Percentiles rank a stretch among this genome's conserved stretches.
These are phyloP conservation scores for Druceiella hillmani DNA, from an alignment of 2,888 invertebrate genomes.

Conservation along the genomic window DNA sequence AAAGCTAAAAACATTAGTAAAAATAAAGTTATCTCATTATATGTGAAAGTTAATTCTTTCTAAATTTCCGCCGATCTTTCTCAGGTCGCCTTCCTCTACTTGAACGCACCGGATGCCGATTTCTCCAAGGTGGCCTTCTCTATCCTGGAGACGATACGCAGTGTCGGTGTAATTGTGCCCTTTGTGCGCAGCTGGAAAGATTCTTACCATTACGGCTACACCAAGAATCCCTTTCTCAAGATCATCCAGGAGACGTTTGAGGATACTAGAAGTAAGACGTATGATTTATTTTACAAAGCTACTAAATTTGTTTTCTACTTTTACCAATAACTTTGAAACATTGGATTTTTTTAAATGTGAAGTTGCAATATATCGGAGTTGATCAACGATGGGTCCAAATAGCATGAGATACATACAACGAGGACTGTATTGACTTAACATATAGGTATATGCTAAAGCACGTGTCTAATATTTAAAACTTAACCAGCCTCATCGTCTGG, in stretches of 20 bases:
- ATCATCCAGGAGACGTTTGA: slow-evolving; percentile 77
- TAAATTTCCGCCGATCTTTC: slow-evolving; percentile 5
- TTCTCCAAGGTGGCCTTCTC: slow-evolving; percentile 75
- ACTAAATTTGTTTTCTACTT: too few species aligned
- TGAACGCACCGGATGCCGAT: slow-evolving; percentile 69
- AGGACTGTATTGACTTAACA: too few species aligned
- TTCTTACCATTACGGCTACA: slow-evolving; percentile 77
- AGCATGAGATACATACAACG: too few species aligned
- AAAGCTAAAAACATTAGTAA: not conserved
- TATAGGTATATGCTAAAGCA: too few species aligned
- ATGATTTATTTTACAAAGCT: too few species aligned
- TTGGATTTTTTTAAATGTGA: too few species aligned
- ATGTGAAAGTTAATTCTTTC: not conserved
- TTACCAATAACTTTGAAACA: too few species aligned
- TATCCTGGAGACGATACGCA: slow-evolving; percentile 64
- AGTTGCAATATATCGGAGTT: too few species aligned
- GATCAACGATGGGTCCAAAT: too few species aligned
- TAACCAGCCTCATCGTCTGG: too few species aligned
- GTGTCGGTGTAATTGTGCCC: slow-evolving; percentile 64
- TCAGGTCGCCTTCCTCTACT: slow-evolving; percentile 78
- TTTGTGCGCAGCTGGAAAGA: slow-evolving; percentile 57
- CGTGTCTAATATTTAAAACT: too few species aligned
- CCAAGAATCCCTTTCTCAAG: slow-evolving; percentile 78
- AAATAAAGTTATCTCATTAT: not conserved
- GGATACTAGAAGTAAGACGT: slow-evolving; percentile 89